Evolutionary conservation across 2,113 vertebrate species (phyloP), one percentile per base, ranked within the genome.

Genomic region (Phaethon lepturus): DNA sequence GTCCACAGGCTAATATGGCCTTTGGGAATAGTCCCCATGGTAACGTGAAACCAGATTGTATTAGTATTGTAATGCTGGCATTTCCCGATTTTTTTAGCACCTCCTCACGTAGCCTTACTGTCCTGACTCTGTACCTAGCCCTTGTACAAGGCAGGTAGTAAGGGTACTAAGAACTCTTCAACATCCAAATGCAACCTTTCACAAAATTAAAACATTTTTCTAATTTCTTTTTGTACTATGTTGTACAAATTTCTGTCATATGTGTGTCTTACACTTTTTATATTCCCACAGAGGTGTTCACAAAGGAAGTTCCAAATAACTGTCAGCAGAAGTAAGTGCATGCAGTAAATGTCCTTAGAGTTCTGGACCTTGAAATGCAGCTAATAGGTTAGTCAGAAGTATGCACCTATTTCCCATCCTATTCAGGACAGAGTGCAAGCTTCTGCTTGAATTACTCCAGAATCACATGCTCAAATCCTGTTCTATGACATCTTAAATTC

Each of bases 21-120:
- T 86, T 87, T 82, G 84, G 93, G 96, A 93, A 62, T 86, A 66
- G 84, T 91, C 85, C 77, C 78, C 66, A 82, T 91, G 80, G 91
- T 87, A 94, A 95, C 79, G 35, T 29, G 55, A 93, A 85, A 79
- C 49, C 22, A 82, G 53, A 22, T 45, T 56, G 11, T 84, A 35
- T 87, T 91, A 72, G 56, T 92, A 93, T 94, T 89, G 82, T 83
- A 91, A 4, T 50, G 33, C 20, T 47, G 42, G 38, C 6, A 2
- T 91, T 95, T 79, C 68, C 66, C 84, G 93, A 81, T 45, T 85
- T 91, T 38, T 56, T 71, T 82, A 93, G 69, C 1, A 1, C 56
- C 40, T 97, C 42, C 20, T 88, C 47, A 64, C 10, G 6, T 29
- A 71, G 11, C 28, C 44, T 76, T 52, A n/a, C 77, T 78, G 22